A percentile compares a stretch with the other conserved stretches of the same genome.
Evolutionary conservation across 2,797 vertebrate species (phyloP).

Genomic region (Oreochromis grahami): DNA sequence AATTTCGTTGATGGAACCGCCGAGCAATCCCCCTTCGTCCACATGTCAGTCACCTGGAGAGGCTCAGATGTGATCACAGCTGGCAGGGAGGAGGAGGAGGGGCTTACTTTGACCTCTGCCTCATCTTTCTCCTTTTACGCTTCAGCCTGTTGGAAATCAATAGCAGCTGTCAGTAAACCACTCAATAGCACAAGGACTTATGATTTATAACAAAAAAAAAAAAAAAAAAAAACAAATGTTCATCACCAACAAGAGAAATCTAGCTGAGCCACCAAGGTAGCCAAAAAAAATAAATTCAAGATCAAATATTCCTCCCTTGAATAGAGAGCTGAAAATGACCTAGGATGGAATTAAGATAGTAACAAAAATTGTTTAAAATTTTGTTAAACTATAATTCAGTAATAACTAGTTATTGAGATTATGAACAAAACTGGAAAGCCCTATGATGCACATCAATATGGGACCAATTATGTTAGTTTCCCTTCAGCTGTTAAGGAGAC

Average conservation of each 20-base stretch:
- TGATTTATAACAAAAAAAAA: no score
- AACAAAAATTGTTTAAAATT: not conserved
- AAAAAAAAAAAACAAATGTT: not conserved
- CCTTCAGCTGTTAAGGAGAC: not conserved
- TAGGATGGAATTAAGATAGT: not conserved
- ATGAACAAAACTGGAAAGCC: not conserved
- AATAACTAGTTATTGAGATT: not conserved
- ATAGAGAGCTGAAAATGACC: not conserved
- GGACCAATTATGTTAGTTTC: not conserved
- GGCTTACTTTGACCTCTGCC: conserved; percentile 94
- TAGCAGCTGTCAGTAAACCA: not conserved
- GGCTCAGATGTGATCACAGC: conserved; percentile 48
- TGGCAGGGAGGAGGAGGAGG: conserved; percentile 34
- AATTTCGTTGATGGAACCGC: not conserved
- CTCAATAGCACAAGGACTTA: not conserved
- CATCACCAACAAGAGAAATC: not conserved
- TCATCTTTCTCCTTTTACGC: conserved; percentile 98
- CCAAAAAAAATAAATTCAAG: not conserved
- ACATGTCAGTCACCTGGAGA: not conserved
- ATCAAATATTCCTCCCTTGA: not conserved
- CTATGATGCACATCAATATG: not conserved
- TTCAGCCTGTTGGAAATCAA: conserved; percentile 80
- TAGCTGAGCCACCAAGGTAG: not conserved
- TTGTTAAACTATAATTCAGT: not conserved
- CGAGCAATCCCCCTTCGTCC: not conserved